These are phyloP conservation scores for Troglohyphantes excavatus DNA, from an alignment of 2,888 invertebrate genomes.

Conservation along the genomic window DNA sequence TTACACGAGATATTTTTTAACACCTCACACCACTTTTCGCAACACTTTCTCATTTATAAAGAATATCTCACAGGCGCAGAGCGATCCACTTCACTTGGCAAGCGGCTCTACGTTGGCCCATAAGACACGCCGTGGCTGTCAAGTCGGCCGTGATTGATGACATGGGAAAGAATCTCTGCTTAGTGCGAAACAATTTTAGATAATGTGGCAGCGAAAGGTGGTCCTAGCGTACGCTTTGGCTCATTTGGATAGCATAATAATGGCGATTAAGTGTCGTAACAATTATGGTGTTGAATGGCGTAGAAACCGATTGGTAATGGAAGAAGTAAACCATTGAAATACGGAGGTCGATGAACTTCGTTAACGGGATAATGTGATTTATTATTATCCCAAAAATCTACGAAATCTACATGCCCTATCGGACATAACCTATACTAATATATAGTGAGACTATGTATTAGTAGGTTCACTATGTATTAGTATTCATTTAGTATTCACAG, in stretches of 20 bases:
- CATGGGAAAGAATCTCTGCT: neutral
- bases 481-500: no score
- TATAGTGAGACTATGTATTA: no score
- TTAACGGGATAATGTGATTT: no score
- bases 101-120: neutral
- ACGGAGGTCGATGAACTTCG: constrained; percentile 23
- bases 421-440: no score
- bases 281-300: constrained; percentile 5
- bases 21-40: no score
- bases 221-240: neutral
- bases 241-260: constrained; percentile 25
- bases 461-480: no score
- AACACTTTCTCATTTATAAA: neutral
- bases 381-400: no score
- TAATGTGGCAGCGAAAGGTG: neutral
- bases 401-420: no score
- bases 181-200: neutral
- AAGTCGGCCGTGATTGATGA: constrained; percentile 43
- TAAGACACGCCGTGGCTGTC: constrained; percentile 23
- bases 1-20: no score
- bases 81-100: constrained; percentile 8
- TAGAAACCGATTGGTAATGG: neutral
- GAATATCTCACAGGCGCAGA: constrained; percentile 15
- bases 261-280: constrained; percentile 16
- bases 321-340: neutral